A percentile compares a stretch with the other conserved stretches of the same genome.
Conservation (phyloP, 2,113 vertebrate species). For the Tamias sibiricus region DNA sequence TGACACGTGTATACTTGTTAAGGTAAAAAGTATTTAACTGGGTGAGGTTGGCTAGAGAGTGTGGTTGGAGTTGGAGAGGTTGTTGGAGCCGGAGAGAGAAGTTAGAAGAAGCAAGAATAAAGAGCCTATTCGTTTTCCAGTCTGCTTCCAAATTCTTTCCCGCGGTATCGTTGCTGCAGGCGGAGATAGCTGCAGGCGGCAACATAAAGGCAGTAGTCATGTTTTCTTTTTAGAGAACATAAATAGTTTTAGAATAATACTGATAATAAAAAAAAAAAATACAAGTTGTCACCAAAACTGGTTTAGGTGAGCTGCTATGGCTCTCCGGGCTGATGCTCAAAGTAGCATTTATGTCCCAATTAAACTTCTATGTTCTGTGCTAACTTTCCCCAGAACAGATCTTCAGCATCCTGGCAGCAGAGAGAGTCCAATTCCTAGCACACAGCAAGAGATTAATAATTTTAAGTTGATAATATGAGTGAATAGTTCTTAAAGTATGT, state of each 20-base stretch:
- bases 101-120: too few species aligned
- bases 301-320: neutral
- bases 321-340: neutral
- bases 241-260: neutral
- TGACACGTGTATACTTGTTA: too few species aligned
- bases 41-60: too few species aligned
- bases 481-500: neutral
- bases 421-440: neutral
- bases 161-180: too few species aligned
- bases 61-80: too few species aligned
- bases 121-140: too few species aligned
- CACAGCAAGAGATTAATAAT: neutral
- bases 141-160: too few species aligned
- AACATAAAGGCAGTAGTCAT: neutral
- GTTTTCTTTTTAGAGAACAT: neutral
- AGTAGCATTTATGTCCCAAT: neutral
- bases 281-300: neutral
- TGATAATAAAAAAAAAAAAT: neutral
- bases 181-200: too few species aligned
- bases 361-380: neutral
- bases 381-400: neutral
- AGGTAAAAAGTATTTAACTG: too few species aligned
- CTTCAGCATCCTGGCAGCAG: neutral
- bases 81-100: too few species aligned
- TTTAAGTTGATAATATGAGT: neutral